Evolutionary conservation across 2,797 vertebrate species (phyloP), one percentile per base, ranked within the genome.

Genomic region (Microcaecilia unicolor): DNA sequence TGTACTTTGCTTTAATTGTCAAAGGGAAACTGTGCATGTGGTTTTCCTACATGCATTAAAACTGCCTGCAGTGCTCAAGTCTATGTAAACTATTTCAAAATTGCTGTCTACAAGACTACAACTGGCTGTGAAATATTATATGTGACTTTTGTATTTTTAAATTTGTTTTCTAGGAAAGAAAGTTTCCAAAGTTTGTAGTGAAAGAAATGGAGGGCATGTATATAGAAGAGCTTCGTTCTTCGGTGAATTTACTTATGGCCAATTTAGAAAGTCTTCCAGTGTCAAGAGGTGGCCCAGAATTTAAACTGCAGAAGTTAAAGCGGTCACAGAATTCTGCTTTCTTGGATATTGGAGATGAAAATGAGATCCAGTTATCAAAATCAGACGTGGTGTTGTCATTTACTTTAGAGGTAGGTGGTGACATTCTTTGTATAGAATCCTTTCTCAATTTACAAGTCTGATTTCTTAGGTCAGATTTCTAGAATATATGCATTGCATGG

Each of bases 241-340:
- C 93, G 0, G 87, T 98, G 58, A 97, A 92, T 76, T 78, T 96
- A 41, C 79, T 98, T 17, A 97, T 97, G 93, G 91, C 91, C 25
- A 98, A 98, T 68, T 74, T 98, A 76, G 94, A 98, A 77, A 96
- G 93, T 59, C 90, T 96, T 39, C 93, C 95, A 1, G 95, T 98
- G 44, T 90, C 95, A 9, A 97, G 92, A 76, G 92, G 92, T 34
- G 92, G 90, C 1, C 78, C 90, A 0, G 94, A 98, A 70, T 90
- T 93, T 67, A 96, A 94, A 48, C 74, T 93, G 42, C 84, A 88
- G 49, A 97, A 94, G 61, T 82, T 96, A 37, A 98, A 98, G 36
- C 81, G 93, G 41, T 90, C 91, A 4, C 80, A 92, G 45, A 97
- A 95, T 73, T 91, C 87, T 68, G 86, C 90, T 0, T 98, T 98